These are phyloP conservation scores for Archivesica marissinica DNA, from an alignment of 1,140 invertebrate genomes.

Conservation along the genomic window DNA sequence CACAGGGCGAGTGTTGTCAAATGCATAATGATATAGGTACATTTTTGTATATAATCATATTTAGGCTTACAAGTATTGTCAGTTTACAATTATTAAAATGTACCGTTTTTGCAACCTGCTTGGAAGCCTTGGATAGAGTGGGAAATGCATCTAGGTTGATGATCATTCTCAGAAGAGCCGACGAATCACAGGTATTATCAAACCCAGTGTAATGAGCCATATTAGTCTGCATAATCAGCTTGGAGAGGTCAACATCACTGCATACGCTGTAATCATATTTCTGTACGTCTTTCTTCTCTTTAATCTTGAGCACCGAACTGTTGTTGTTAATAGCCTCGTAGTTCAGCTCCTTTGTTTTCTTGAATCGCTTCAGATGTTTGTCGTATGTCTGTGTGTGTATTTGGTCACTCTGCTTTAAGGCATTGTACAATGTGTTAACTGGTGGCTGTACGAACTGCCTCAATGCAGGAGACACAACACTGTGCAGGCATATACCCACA, in stretches of 20 bases:
- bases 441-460: neutral
- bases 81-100: neutral
- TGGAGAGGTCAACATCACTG: constrained; percentile 39
- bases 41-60: too few relatives aligned
- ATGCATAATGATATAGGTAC: too few relatives aligned
- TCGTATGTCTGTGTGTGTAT: constrained; percentile 6
- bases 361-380: constrained; percentile 20
- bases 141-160: constrained; percentile 46
- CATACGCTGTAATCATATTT: constrained; percentile 23
- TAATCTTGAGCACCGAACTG: neutral
- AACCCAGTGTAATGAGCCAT: constrained; percentile 52
- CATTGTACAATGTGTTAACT: constrained; percentile 1
- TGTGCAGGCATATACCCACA: constrained; percentile 48
- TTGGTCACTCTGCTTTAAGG: neutral
- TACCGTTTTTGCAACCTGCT: constrained; percentile 21
- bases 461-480: constrained; percentile 22
- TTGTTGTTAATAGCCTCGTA: constrained; percentile 52
- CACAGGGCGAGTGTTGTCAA: too few relatives aligned
- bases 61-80: too few relatives aligned
- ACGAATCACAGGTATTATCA: constrained; percentile 50
- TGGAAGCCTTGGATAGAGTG: neutral
- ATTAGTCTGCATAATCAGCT: constrained; percentile 25
- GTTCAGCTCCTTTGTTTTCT: constrained; percentile 17
- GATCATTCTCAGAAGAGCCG: constrained; percentile 37
- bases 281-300: neutral